These are phyloP conservation scores for Oscheius onirici DNA, from an alignment of 2,888 invertebrate species.

Conservation along the genomic window DNA sequence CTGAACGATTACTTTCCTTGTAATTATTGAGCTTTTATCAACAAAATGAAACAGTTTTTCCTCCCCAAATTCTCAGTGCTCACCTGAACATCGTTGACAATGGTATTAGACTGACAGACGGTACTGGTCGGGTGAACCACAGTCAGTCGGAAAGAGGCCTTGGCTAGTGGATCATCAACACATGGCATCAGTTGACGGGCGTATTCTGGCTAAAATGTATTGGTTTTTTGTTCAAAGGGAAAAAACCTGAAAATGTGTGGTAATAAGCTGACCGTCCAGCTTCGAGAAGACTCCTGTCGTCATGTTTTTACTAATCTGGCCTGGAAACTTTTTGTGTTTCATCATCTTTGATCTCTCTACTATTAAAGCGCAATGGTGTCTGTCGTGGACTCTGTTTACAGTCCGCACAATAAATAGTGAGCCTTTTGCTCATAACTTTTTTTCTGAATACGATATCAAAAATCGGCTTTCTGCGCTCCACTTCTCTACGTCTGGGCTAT, in stretches of 20 bases:
- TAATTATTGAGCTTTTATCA: too few species aligned
- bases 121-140: slow-evolving; percentile 52
- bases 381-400: too few species aligned
- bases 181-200: slow-evolving; percentile 55
- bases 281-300: slow-evolving; percentile 15
- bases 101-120: slow-evolving; percentile 53
- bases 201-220: slow-evolving; percentile 45
- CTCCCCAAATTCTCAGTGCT: neutral
- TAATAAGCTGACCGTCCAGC: slow-evolving; percentile 6
- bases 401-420: too few species aligned
- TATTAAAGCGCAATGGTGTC: too few species aligned
- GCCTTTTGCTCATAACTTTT: too few species aligned
- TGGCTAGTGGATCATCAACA: slow-evolving; percentile 52
- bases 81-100: slow-evolving; percentile 53
- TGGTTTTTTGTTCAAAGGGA: neutral
- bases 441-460: too few species aligned
- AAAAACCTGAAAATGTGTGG: slow-evolving; percentile 23
- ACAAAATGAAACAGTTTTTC: neutral
- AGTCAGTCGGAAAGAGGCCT: slow-evolving; percentile 49
- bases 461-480: too few species aligned
- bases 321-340: slow-evolving; percentile 10
- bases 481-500: too few species aligned
- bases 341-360: too few species aligned
- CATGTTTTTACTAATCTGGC: neutral
- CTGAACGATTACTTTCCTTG: too few species aligned